These are phyloP conservation scores for Drosophila nebulosa DNA, from an alignment of 1,140 invertebrate genomes.

Conservation along the genomic window DNA sequence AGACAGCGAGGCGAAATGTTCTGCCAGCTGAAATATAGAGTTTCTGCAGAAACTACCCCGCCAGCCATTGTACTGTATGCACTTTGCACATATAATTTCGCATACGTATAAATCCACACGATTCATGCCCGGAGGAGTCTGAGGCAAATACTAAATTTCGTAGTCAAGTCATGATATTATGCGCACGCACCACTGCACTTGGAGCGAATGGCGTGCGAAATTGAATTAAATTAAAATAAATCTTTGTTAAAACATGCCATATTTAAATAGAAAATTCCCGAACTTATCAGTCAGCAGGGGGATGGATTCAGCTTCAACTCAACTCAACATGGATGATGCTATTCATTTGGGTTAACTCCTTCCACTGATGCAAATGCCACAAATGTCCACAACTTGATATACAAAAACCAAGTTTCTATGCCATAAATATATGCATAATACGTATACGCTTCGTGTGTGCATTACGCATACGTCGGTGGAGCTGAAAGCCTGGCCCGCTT, in stretches of 20 bases:
- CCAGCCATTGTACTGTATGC: too few relatives aligned
- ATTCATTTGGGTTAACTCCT: background rate
- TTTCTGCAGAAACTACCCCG: background rate
- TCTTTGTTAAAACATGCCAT: conserved; percentile 32
- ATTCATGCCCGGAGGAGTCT: background rate
- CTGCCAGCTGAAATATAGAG: background rate
- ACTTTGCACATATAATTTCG: too few relatives aligned
- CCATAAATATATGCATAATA: conserved; percentile 11
- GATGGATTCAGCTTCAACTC: background rate
- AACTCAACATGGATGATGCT: background rate
- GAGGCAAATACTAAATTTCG: conserved; percentile 35
- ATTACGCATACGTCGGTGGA: conserved; percentile 39
- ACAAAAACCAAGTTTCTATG: conserved; percentile 28
- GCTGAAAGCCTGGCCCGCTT: conserved; percentile 32
- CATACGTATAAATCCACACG: too few relatives aligned
- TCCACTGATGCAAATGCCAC: conserved; percentile 16
- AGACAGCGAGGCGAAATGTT: background rate
- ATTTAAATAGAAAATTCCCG: conserved; percentile 9
- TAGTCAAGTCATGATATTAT: conserved; percentile 65
- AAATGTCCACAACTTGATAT: conserved; percentile 2
- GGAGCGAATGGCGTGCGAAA: conserved; percentile 13
- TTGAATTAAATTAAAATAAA: conserved; percentile 72
- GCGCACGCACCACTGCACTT: conserved; percentile 70
- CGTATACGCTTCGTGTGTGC: conserved; percentile 57
- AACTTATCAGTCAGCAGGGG: background rate